Evolutionary conservation across 30 jellyfish, hydroid and myxozoan genomes (phyloP), one percentile per base, ranked within the genome.

Genomic region (Aurelia aurita complex sp. Pacific): DNA sequence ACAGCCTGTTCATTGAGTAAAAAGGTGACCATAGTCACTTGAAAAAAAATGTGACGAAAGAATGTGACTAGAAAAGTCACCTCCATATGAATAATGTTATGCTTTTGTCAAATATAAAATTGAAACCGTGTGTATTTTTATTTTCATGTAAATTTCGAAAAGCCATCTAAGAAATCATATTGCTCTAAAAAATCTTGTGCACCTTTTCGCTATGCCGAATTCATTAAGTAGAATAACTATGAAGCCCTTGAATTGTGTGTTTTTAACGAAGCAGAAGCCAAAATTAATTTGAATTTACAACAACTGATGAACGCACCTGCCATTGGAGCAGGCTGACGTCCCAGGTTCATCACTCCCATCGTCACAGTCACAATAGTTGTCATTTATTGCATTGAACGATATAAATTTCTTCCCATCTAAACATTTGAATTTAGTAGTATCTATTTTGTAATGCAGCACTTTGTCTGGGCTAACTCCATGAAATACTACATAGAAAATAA

Each of bases 271-370:
- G 18, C 0, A 13, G 12, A 73, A 52, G 18, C 83, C 43, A 51
- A 17, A n/a, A 73, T 36, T 16, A 7, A 73, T 12, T 12, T 73
- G 32, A 73, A 17, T 11, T 40, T 53, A 32, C 13, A 5, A 85
- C 57, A 12, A 76, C 55, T 51, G 51, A 15, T 8, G 59, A 46
- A 38, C 89, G 52, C 17, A 91, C 97, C 92, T 92, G 75, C 91
- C 94, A 71, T 92, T 86, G 10, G 13, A n/a, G 72, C 98, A 92
- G 46, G 98, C 98, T 4, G 90, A 74, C 11, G 98, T 92, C 43
- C 97, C 98, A 52, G 97, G 97, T 43, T 92, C 98, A 83, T 92
- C 98, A 76, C 92, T 73, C 10, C 97, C 98, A 86, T 92, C 98
- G 11, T 57, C 60, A 76, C 98, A 92, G 67, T 92, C 98, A 79